Evolutionary conservation across 2,888 invertebrate genomes (phyloP), one percentile per base, ranked within the genome.

Genomic region (Julus scanicus): DNA sequence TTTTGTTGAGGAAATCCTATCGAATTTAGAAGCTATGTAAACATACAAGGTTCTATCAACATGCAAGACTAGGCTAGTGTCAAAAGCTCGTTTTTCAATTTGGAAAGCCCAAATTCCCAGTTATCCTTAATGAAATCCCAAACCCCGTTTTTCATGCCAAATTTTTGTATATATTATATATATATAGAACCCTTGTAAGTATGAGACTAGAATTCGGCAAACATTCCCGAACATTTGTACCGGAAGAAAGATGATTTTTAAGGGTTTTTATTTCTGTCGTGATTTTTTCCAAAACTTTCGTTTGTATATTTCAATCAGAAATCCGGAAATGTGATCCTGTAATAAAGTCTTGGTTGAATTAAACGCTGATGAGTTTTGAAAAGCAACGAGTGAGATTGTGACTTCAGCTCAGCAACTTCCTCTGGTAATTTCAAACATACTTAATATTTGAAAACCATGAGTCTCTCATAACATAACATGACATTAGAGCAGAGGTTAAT

Each of bases 161-260:
- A 71, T 71, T 20, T 71, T 71, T 71, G 71, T 71, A 71, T 9
- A 71, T 71, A 71, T 71, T 71, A 71, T 71, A 71, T n/a, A n/a
- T n/a, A n/a, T 29, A 71, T 71, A 71, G 71, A 8, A 71, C 71
- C 71, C 71, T 71, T 71, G 57, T 71, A 71, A 71, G 71, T 71
- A 71, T 9, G 71, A 71, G 71, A 71, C 71, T 71, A 71, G 71
- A 20, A 71, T 71, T 71, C 71, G 71, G 71, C 71, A 71, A 71
- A 71, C 71, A 71, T 71, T 71, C 71, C 71, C 71, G 71, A 71
- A 29, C 71, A 71, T 71, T 71, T 71, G 71, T 71, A 71, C 71
- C 71, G 71, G 71, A 71, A 8, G 71, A 71, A 29, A 71, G 71
- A 71, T 29, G 71, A 71, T 71, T 71, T 71, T 71, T 71, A 71